phyloP scores from a whole-genome alignment of 2,888 invertebrate genomes.

The Elegia similella region DNA sequence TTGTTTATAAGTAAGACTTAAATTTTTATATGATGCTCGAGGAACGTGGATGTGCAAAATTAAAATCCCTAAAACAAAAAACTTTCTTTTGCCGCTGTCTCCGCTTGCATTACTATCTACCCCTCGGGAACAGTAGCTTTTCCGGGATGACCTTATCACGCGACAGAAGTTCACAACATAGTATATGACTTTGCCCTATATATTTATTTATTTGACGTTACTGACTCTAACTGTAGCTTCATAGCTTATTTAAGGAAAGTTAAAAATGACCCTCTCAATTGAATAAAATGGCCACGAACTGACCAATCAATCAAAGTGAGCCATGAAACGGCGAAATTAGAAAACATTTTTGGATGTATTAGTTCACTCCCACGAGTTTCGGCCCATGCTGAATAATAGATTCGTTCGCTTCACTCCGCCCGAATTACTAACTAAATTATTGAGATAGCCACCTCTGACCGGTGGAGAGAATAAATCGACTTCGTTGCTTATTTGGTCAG shows the following conservation, averaged over 20 bases:
- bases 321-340: conserved; percentile 43
- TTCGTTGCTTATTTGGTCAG: conserved; percentile 38
- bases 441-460: conserved; percentile 58
- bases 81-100: too few species aligned
- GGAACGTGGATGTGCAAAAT: too few species aligned
- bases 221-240: neutral
- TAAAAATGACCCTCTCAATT: neutral
- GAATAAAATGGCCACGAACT: conserved; percentile 31
- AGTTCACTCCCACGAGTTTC: conserved; percentile 50
- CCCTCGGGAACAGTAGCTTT: too few species aligned
- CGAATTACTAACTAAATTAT: conserved; percentile 75
- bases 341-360: conserved; percentile 55
- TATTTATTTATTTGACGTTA: too few species aligned
- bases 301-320: conserved; percentile 42
- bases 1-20: too few species aligned
- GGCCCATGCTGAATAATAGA: conserved; percentile 67
- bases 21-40: too few species aligned
- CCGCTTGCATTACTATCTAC: too few species aligned
- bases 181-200: too few species aligned
- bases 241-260: neutral
- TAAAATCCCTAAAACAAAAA: too few species aligned
- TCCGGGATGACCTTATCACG: too few species aligned
- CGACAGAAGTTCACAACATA: too few species aligned
- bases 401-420: conserved; percentile 46
- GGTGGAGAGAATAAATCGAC: conserved; percentile 53